Evolutionary conservation across 64 coral and sea anemone species (phyloP), one percentile per base, ranked within the genome.

Genomic region (Pocillopora verrucosa): DNA sequence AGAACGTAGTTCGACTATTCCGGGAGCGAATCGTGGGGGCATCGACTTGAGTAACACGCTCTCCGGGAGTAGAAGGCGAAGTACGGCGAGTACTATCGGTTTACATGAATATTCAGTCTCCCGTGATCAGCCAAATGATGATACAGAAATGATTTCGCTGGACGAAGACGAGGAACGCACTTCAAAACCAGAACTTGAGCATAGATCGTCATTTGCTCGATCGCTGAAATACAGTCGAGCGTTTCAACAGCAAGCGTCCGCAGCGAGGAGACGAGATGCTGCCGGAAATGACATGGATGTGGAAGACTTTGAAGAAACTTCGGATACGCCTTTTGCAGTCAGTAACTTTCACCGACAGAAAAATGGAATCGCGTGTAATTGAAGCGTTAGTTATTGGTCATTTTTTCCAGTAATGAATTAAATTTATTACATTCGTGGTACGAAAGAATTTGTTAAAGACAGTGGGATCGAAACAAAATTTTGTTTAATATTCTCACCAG

Each of bases 161-260:
- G 20, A 35, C 13, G 79, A 51, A 7, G 41, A 85, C 34, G 61
- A 84, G 13, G 82, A 72, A 34, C 34, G 34, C 34, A 45, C 14
- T 16, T 83, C 80, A 72, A 56, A 41, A 72, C 82, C 82, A 20
- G 37, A 56, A 15, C 36, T 85, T 5, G 64, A 72, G 37, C 82
- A 70, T 45, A 70, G 82, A 15, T 85, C 82, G 11, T 85, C 82
- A 20, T 85, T 85, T 25, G 82, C 65, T 51, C 36, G 60, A 11
- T 88, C 86, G 6, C n/a, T 90, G 69, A 90, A 90, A 74, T 90
- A 90, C 79, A 90, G 89, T 34, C 67, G 89, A 82, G 89, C 89
- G 41, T 84, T 90, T 60, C 82, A 85, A 19, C 82, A 85, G 10
- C 13, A 72, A 7, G 65, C 72, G 1, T 22, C 76, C 0, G 38